Conservation (phyloP, 2,113 vertebrate species). For the Corythornis cristatus region DNA sequence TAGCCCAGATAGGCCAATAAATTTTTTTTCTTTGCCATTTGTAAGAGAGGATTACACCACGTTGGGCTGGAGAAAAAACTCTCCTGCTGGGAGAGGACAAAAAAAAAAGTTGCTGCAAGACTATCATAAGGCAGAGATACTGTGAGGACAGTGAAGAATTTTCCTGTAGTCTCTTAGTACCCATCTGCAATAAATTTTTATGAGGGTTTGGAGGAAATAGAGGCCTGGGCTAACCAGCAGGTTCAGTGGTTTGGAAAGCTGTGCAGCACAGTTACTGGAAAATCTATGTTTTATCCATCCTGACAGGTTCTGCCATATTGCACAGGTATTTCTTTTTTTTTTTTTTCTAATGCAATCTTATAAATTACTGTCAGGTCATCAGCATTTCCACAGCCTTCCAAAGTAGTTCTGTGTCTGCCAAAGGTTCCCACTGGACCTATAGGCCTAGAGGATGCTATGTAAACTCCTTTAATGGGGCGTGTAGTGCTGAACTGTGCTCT, state of each 20-base stretch:
- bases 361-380: constrained; percentile 24
- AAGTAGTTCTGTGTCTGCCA: background rate
- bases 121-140: background rate
- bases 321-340: background rate
- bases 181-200: constrained; percentile 33
- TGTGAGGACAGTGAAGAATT: background rate
- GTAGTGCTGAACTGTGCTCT: background rate
- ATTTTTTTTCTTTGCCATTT: background rate
- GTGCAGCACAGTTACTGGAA: background rate
- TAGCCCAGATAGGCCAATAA: background rate
- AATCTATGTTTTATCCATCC: constrained; percentile 3
- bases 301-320: constrained; percentile 6
- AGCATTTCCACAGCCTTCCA: background rate
- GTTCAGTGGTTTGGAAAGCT: constrained; percentile 28
- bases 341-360: background rate
- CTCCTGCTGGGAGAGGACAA: background rate
- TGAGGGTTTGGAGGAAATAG: background rate
- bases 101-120: background rate
- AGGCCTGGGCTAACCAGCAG: background rate
- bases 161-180: constrained; percentile 12
- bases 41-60: background rate
- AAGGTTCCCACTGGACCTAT: background rate
- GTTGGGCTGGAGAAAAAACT: background rate
- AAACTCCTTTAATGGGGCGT: background rate
- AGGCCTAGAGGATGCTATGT: background rate